Conservation (phyloP, 2,113 vertebrate species). For the Rhegmatorhina hoffmannsi region DNA sequence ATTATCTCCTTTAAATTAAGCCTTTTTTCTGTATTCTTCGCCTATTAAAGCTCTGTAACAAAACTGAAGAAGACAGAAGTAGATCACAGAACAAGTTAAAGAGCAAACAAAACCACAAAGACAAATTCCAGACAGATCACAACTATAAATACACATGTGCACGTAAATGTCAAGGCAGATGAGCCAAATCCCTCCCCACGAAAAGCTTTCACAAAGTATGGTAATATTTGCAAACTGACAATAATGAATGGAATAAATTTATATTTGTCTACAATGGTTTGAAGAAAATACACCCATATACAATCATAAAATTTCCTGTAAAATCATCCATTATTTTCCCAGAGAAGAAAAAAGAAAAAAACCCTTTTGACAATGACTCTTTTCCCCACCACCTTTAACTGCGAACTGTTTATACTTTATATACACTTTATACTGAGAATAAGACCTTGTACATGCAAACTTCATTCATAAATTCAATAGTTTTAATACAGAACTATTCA, state of each 20-base stretch:
- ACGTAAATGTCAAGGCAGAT: slow-evolving; percentile 69
- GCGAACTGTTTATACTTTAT: neutral
- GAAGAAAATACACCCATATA: neutral
- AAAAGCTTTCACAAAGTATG: slow-evolving; percentile 32
- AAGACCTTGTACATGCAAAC: neutral
- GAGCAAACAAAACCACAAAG: slow-evolving; percentile 71
- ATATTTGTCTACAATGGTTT: neutral
- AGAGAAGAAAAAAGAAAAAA: neutral
- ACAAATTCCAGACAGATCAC: slow-evolving; percentile 76
- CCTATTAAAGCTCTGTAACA: neutral
- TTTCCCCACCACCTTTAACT: neutral
- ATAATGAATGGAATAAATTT: neutral
- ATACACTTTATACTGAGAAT: neutral
- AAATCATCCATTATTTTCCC: neutral
- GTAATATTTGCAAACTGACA: neutral
- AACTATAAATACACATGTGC: slow-evolving; percentile 71
- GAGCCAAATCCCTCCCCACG: slow-evolving; percentile 55
- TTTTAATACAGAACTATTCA: neutral
- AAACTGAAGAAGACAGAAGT: slow-evolving; percentile 32
- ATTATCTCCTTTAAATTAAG: neutral
- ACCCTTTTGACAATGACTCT: neutral
- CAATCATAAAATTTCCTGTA: neutral
- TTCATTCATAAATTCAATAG: neutral
- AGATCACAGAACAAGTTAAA: slow-evolving; percentile 57
- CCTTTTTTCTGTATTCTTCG: neutral